Evolutionary conservation across 2,797 vertebrate genomes (phyloP).

Genomic region (Rachycentron canadum): DNA sequence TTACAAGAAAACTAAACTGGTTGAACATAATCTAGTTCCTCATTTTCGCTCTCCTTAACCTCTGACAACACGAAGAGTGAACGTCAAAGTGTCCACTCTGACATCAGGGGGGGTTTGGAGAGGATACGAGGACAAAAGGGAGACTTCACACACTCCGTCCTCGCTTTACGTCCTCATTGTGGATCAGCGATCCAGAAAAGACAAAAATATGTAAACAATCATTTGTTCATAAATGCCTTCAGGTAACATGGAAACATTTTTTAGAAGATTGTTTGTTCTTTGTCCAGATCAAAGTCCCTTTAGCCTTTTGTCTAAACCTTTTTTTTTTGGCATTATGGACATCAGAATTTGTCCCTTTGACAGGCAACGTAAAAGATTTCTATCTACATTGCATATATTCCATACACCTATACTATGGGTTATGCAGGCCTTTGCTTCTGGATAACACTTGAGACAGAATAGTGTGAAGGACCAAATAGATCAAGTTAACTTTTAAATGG

Average conservation of each 20-base stretch:
- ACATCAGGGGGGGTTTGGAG: constrained; percentile 8
- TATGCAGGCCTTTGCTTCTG: constrained; percentile 51
- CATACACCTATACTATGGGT: constrained; percentile 64
- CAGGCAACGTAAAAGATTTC: constrained; percentile 34
- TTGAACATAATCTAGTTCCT: constrained; percentile 21
- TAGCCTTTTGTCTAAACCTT: constrained; percentile 50
- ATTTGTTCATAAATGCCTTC: constrained; percentile 78
- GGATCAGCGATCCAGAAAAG: constrained; percentile 50
- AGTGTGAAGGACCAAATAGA: constrained; percentile 28
- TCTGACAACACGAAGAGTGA: constrained; percentile 7
- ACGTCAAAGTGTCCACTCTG: constrained; percentile 2
- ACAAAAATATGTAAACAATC: constrained; percentile 72
- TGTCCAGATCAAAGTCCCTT: constrained; percentile 56
- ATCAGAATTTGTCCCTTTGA: constrained; percentile 44
- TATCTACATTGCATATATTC: constrained; percentile 70
- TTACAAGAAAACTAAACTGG: constrained; percentile 35
- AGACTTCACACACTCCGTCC: constrained; percentile 22
- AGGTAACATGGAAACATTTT: constrained; percentile 45
- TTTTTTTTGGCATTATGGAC: constrained; percentile 60
- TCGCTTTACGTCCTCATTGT: constrained; percentile 11
- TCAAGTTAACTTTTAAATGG: constrained; percentile 35
- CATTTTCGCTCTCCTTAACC: constrained; percentile 14
- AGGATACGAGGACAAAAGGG: constrained; percentile 16
- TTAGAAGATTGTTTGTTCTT: constrained; percentile 49
- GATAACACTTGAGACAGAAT: constrained; percentile 53